Percentiles rank a stretch among this genome's conserved stretches.
These are phyloP conservation scores for Raphicerus campestris DNA, from an alignment of 2,113 vertebrate genomes.

Conservation along the genomic window DNA sequence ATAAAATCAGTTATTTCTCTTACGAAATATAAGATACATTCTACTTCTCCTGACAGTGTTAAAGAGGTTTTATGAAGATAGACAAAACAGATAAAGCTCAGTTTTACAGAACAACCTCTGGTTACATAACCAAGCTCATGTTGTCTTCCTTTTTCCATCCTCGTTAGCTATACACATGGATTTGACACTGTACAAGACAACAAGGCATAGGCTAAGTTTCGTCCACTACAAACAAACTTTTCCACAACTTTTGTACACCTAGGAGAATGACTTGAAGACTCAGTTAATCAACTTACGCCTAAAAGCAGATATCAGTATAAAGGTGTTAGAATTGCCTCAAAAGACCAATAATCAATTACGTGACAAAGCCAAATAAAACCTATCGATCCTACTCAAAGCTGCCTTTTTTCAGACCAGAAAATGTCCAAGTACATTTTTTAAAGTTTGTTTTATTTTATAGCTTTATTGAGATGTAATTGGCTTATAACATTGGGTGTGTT, in stretches of 20 bases:
- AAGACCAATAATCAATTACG: not conserved
- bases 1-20: not conserved
- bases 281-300: not conserved
- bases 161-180: rapidly evolving
- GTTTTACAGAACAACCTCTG: no score
- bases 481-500: not conserved
- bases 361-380: not conserved
- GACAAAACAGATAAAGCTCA: no score
- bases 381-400: no score
- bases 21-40: not conserved
- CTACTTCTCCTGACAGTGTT: not conserved
- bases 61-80: not conserved
- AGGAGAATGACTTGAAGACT: not conserved
- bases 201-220: not conserved
- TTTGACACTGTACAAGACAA: not conserved
- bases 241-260: not conserved
- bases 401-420: not conserved
- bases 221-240: not conserved
- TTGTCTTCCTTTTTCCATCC: no score
- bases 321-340: not conserved
- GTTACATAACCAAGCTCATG: no score
- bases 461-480: not conserved
- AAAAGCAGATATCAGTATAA: not conserved
- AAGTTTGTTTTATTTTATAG: not conserved
- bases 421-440: not conserved